Percentiles rank a stretch among this genome's conserved stretches.
phyloP scores from a whole-genome alignment of 2,797 vertebrate genomes.

The Iguana delicatissima region DNA sequence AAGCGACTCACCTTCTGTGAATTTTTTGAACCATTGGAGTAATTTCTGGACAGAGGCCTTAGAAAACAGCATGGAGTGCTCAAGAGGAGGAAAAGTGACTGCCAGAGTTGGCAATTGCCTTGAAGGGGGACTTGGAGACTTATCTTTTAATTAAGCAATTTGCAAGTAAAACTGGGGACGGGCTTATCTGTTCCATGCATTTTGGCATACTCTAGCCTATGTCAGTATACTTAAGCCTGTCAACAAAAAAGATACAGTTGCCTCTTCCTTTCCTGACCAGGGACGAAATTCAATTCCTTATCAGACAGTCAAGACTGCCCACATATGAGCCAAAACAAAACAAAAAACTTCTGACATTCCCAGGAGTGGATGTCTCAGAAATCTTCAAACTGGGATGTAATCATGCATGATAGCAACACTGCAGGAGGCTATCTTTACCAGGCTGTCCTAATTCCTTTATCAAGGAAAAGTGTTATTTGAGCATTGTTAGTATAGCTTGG shows the following conservation, averaged over 20 bases:
- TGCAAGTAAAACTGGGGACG: conserved; percentile 56
- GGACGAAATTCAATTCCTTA: conserved; percentile 34
- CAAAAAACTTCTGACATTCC: background rate
- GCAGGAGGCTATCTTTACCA: background rate
- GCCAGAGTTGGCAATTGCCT: conserved; percentile 43
- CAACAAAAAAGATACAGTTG: background rate
- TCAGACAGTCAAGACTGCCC: conserved; percentile 28
- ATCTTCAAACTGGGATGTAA: background rate
- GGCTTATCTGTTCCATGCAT: conserved; percentile 38
- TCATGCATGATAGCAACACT: background rate
- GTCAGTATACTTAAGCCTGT: conserved; percentile 10
- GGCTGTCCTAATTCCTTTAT: background rate
- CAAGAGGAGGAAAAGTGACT: conserved; percentile 33
- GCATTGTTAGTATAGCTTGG: background rate
- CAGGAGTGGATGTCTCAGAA: background rate
- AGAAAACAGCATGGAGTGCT: conserved; percentile 34
- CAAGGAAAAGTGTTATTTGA: no score
- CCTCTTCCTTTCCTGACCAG: conserved; percentile 26
- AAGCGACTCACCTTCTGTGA: conserved; percentile 20
- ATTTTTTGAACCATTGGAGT: background rate
- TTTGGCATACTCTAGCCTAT: background rate
- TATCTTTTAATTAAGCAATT: conserved; percentile 72
- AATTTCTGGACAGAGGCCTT: conserved; percentile 8
- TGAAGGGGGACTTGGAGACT: conserved; percentile 17
- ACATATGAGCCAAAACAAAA: conserved; percentile 4